Evolutionary conservation across 2,888 invertebrate genomes (phyloP).

Genomic region (Eupithecia insigniata): DNA sequence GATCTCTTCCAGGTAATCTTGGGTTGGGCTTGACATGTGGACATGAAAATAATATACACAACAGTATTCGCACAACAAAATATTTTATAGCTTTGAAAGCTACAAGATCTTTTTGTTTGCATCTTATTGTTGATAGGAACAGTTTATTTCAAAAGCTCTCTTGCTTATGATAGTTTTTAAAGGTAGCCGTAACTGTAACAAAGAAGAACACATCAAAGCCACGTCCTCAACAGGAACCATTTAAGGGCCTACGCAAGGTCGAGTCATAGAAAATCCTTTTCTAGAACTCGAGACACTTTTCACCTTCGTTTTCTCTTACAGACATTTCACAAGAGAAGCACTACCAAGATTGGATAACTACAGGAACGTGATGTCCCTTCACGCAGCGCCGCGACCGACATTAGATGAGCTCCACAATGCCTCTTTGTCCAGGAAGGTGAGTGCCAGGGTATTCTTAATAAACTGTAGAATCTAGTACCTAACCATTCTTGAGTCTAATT

Average conservation of each 20-base stretch:
- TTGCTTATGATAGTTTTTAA: too few species aligned
- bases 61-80: too few species aligned
- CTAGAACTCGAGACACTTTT: background rate
- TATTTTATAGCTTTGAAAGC: too few species aligned
- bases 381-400: slow-evolving; percentile 93
- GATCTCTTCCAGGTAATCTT: too few species aligned
- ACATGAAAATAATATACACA: too few species aligned
- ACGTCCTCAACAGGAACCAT: background rate
- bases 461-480: background rate
- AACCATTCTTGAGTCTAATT: too few species aligned
- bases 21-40: too few species aligned
- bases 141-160: too few species aligned
- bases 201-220: background rate
- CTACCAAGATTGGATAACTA: slow-evolving; percentile 94
- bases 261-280: background rate
- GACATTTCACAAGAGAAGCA: slow-evolving; percentile 94
- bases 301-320: slow-evolving; percentile 55
- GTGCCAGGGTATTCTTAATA: slow-evolving; percentile 46
- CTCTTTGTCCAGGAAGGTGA: slow-evolving; percentile 91
- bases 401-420: slow-evolving; percentile 95
- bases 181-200: background rate
- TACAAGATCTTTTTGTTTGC: too few species aligned
- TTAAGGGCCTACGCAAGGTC: background rate
- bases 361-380: slow-evolving; percentile 93
- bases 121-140: too few species aligned